A percentile compares a stretch with the other conserved stretches of the same genome.
Conservation (phyloP, 30 jellyfish, hydroid and myxozoan species). For the Pelagia noctiluca region DNA sequence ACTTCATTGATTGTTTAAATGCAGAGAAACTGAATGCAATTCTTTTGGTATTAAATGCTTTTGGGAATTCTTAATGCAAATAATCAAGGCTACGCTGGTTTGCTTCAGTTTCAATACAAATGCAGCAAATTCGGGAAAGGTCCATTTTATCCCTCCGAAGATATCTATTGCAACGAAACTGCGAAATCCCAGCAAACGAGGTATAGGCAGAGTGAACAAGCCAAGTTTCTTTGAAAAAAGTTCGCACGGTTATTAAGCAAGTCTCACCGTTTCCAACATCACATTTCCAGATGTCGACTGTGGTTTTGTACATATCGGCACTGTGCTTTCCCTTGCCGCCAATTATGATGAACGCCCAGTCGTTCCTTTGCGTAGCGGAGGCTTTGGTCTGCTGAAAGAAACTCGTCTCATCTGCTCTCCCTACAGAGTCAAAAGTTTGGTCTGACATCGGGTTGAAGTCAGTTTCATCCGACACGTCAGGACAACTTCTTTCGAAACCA, state of each 20-base stretch:
- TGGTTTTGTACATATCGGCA: slow-evolving; percentile 56
- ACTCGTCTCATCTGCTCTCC: slow-evolving; percentile 22
- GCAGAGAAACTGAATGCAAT: too few species aligned
- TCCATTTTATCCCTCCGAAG: too few species aligned
- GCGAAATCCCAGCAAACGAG: not conserved
- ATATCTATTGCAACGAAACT: too few species aligned
- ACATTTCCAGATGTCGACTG: slow-evolving; percentile 72
- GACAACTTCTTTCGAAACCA: slow-evolving; percentile 49
- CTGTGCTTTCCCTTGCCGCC: slow-evolving; percentile 69
- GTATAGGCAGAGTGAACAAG: not conserved
- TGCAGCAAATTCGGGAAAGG: too few species aligned
- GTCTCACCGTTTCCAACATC: slow-evolving; percentile 65
- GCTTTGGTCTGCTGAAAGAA: slow-evolving; percentile 1
- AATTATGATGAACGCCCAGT: slow-evolving; percentile 58
- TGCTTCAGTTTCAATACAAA: too few species aligned
- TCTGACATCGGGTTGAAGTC: not conserved
- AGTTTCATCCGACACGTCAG: slow-evolving; percentile 35
- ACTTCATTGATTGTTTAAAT: too few species aligned
- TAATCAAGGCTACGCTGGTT: too few species aligned
- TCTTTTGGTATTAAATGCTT: too few species aligned
- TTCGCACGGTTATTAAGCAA: not conserved
- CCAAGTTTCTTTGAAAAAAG: not conserved
- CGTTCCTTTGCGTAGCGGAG: not conserved
- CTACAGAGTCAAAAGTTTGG: slow-evolving; percentile 6
- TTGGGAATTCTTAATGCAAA: too few species aligned